Conservation (phyloP, 2,888 invertebrate genomes). For the Ichneumoninae sp. region DNA sequence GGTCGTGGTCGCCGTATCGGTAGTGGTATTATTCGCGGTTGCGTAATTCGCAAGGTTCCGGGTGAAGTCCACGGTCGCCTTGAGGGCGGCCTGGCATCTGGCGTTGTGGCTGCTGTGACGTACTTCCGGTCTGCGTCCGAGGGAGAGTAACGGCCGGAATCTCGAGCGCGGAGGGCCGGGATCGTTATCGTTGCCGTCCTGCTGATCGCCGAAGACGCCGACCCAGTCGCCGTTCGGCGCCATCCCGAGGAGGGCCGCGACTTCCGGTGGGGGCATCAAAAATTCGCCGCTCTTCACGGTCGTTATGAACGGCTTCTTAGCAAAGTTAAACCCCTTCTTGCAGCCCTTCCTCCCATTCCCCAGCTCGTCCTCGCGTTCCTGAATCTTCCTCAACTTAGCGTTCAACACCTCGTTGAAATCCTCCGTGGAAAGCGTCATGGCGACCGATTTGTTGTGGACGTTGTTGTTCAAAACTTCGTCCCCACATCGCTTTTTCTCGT, state of each 20-base stretch:
- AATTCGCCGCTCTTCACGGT: slow-evolving; percentile 93
- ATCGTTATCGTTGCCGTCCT: slow-evolving; percentile 61
- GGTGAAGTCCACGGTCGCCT: slow-evolving; percentile 80
- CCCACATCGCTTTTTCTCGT: slow-evolving; percentile 73
- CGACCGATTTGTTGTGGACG: slow-evolving; percentile 57
- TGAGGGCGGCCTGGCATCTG: slow-evolving; percentile 78
- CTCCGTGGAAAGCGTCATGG: slow-evolving; percentile 83
- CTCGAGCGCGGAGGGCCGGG: slow-evolving; percentile 68
- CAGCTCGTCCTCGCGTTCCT: slow-evolving; percentile 86
- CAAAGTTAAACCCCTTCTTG: slow-evolving; percentile 55
- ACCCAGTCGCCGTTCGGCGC: slow-evolving; percentile 74
- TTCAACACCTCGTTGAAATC: slow-evolving; percentile 90
- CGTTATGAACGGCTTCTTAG: slow-evolving; percentile 89
- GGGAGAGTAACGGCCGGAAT: slow-evolving; percentile 75
- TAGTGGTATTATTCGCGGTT: slow-evolving; percentile 50
- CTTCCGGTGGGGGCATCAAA: slow-evolving; percentile 90
- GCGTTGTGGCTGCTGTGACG: slow-evolving; percentile 80
- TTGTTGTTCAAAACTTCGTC: slow-evolving; percentile 62
- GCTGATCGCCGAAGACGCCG: slow-evolving; percentile 62
- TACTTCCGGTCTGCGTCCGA: slow-evolving; percentile 79
- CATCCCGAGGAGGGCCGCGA: slow-evolving; percentile 88
- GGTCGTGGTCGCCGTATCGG: neutral
- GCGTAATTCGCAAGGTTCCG: slow-evolving; percentile 75
- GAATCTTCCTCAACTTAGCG: slow-evolving; percentile 89
- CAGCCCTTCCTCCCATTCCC: slow-evolving; percentile 66